These are phyloP conservation scores for Channa argus DNA, from an alignment of 2,113 vertebrate species.

Conservation along the genomic window DNA sequence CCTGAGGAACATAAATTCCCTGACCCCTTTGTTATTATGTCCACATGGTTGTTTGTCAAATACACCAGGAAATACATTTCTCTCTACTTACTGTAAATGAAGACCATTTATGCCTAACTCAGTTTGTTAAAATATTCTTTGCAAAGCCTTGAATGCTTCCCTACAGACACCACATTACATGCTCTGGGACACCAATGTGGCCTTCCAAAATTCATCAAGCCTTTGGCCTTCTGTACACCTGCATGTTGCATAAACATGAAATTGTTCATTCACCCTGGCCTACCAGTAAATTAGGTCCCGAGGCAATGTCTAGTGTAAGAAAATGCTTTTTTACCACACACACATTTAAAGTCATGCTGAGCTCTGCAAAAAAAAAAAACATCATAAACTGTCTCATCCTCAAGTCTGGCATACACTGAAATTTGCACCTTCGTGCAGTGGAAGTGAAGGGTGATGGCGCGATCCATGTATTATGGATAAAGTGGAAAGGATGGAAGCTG, in stretches of 20 bases:
- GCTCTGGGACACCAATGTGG: background rate
- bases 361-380: background rate
- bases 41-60: conserved; percentile 11
- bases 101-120: background rate
- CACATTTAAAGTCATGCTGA: background rate
- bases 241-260: conserved; percentile 33
- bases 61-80: background rate
- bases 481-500: conserved; percentile 18
- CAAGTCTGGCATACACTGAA: background rate
- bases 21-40: background rate
- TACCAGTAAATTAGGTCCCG: conserved; percentile 4
- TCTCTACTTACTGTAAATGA: background rate
- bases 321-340: background rate
- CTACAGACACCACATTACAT: background rate
- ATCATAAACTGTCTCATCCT: background rate
- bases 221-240: conserved; percentile 4
- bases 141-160: background rate
- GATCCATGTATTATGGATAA: conserved; percentile 66
- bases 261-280: background rate
- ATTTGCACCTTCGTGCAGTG: background rate
- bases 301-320: background rate
- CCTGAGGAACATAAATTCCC: background rate
- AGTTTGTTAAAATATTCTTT: conserved; percentile 1
- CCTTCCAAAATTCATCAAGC: conserved; percentile 20
- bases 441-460: background rate